These are phyloP conservation scores for Drosophila fuyamai DNA, from an alignment of 1,140 invertebrate species.

Conservation along the genomic window DNA sequence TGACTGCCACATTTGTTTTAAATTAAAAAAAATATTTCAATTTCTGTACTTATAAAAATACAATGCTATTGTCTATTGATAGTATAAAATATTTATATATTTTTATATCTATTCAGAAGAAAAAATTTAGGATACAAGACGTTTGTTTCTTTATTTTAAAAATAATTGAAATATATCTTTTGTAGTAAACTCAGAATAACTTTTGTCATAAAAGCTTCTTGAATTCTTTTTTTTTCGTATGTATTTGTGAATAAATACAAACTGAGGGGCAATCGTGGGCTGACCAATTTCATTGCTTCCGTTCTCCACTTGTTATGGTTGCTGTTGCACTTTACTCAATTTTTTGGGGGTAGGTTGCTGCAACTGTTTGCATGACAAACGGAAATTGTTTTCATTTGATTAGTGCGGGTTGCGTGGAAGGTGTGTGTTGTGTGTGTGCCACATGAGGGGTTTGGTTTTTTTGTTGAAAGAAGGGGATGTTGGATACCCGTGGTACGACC, in stretches of 20 bases:
- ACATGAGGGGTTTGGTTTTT: conserved; percentile 28
- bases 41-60: too few species aligned
- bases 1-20: too few species aligned
- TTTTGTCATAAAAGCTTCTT: too few species aligned
- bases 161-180: too few species aligned
- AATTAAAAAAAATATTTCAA: too few species aligned
- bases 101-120: too few species aligned
- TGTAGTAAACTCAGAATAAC: too few species aligned
- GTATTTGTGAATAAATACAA: too few species aligned
- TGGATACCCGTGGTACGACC: conserved; percentile 28
- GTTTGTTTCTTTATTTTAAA: too few species aligned
- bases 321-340: conserved; percentile 58
- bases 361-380: conserved; percentile 72
- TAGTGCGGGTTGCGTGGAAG: conserved; percentile 57
- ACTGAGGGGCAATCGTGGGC: conserved; percentile 54
- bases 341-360: conserved; percentile 31
- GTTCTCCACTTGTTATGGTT: conserved; percentile 40
- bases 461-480: not conserved
- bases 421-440: conserved; percentile 18
- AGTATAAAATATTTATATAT: too few species aligned
- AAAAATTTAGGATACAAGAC: too few species aligned
- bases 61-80: too few species aligned
- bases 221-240: conserved; percentile 4
- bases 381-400: conserved; percentile 75
- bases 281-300: conserved; percentile 73